Percentiles rank a stretch among this genome's conserved stretches.
phyloP scores from a whole-genome alignment of 2,113 vertebrate genomes.

The Panurus biarmicus region DNA sequence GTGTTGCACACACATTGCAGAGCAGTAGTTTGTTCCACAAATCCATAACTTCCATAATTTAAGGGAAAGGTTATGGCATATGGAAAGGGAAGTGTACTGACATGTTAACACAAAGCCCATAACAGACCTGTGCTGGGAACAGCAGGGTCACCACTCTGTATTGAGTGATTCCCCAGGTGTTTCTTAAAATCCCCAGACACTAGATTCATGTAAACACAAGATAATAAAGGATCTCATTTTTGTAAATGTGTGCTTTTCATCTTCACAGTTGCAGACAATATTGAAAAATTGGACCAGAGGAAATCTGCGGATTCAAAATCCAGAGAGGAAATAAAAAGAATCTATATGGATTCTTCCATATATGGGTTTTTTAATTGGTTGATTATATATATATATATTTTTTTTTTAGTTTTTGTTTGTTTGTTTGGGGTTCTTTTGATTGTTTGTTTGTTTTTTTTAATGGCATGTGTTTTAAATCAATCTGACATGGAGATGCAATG shows the following conservation, averaged over 20 bases:
- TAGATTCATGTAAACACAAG: background rate
- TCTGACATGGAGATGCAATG: background rate
- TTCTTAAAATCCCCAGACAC: background rate
- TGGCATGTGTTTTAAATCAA: background rate
- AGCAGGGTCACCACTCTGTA: background rate
- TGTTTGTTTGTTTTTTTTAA: background rate
- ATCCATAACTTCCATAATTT: background rate
- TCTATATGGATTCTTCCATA: background rate
- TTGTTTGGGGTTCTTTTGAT: background rate
- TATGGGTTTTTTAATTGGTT: fast-evolving
- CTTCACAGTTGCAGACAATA: background rate
- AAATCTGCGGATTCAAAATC: background rate
- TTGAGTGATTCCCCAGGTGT: background rate
- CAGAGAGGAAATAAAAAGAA: background rate
- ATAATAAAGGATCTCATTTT: background rate
- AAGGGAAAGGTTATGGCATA: background rate
- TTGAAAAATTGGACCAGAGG: background rate
- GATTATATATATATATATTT: too few species aligned
- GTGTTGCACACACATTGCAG: background rate
- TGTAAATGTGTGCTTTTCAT: background rate
- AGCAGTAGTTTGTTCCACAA: background rate
- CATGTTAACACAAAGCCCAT: background rate
- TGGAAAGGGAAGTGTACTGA: background rate
- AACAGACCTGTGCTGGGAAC: background rate
- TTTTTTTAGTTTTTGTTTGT: background rate